These are phyloP conservation scores for Campoplex capitator DNA, from an alignment of 2,888 invertebrate genomes.

Conservation along the genomic window DNA sequence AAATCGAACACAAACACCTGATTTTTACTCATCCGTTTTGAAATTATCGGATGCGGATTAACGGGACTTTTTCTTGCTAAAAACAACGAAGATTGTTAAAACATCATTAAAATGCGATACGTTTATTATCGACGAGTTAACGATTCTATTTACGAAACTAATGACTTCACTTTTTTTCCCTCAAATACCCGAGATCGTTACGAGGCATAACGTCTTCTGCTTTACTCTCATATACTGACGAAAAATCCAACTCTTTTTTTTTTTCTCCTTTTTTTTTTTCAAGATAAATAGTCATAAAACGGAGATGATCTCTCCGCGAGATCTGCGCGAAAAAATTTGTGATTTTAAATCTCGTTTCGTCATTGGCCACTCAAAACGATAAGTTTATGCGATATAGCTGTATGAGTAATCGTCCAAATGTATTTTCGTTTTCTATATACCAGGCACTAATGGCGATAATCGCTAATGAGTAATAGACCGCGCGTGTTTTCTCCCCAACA, in stretches of 20 bases:
- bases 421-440: conserved; percentile 14
- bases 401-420: conserved; percentile 40
- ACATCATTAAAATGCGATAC: background rate
- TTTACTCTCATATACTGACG: background rate
- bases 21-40: background rate
- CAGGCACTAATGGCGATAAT: conserved; percentile 52
- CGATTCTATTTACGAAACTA: background rate
- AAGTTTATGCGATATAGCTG: conserved; percentile 25
- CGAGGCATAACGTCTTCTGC: background rate
- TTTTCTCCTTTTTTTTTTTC: background rate
- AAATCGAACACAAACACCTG: background rate
- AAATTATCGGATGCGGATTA: background rate
- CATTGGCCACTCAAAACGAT: conserved; percentile 17
- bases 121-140: background rate
- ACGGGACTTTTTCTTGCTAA: background rate
- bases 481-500: conserved; percentile 16
- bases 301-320: background rate
- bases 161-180: background rate
- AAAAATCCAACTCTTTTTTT: background rate
- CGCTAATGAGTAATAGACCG: conserved; percentile 49
- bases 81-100: background rate
- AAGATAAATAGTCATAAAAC: background rate
- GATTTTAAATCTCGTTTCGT: background rate
- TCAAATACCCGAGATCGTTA: background rate
- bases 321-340: background rate